Evolutionary conservation across 1,140 invertebrate species (phyloP).

Genomic region (Reticulitermes speratus): DNA sequence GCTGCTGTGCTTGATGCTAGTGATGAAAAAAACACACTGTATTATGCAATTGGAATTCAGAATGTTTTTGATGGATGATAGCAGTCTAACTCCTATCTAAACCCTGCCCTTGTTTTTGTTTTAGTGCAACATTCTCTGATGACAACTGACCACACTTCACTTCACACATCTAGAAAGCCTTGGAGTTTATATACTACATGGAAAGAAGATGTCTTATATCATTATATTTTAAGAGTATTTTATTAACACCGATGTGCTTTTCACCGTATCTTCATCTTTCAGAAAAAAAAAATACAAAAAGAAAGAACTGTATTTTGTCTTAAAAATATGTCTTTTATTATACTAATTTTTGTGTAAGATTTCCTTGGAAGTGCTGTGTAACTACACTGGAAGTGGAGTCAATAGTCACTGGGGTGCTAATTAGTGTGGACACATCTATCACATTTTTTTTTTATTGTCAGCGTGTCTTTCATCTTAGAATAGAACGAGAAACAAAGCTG

Average conservation of each 20-base stretch:
- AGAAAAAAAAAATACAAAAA: too few relatives aligned
- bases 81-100: too few relatives aligned
- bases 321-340: not conserved
- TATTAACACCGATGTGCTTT: slow-evolving; percentile 1
- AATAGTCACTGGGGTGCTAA: not conserved
- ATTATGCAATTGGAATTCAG: too few relatives aligned
- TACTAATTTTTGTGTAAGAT: not conserved
- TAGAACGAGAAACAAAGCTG: not conserved
- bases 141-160: not conserved
- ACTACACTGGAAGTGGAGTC: not conserved
- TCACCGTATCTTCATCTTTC: not conserved
- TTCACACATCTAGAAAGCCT: not conserved
- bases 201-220: not conserved
- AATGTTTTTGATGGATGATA: too few relatives aligned
- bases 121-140: not conserved
- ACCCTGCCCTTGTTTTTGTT: too few relatives aligned
- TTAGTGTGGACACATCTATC: not conserved
- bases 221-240: not conserved
- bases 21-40: too few relatives aligned
- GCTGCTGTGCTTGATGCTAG: too few relatives aligned
- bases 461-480: not conserved
- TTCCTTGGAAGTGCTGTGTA: not conserved
- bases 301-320: not conserved
- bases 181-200: not conserved
- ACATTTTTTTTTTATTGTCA: not conserved